phyloP scores from a whole-genome alignment of 2,888 invertebrate genomes.

The Cyaniris semiargus region DNA sequence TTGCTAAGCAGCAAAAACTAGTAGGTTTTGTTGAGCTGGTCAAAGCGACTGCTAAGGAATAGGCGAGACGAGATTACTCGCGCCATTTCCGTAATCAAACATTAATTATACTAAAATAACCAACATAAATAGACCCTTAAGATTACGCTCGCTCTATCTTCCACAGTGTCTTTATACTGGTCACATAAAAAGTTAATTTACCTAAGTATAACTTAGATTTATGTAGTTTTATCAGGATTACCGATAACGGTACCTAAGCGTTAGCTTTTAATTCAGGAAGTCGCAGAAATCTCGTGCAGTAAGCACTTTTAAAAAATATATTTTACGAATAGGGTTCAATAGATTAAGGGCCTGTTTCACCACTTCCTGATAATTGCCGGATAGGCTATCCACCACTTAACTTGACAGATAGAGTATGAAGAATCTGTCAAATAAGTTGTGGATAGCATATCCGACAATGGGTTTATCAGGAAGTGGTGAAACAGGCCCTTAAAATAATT shows the following conservation, averaged over 20 bases:
- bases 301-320: neutral
- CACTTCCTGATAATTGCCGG: too few species aligned
- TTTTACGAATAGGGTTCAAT: neutral
- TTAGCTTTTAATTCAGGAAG: neutral
- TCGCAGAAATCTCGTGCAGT: too few species aligned
- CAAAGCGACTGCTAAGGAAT: neutral
- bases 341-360: neutral
- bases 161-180: neutral
- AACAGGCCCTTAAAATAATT: too few species aligned
- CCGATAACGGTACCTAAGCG: neutral
- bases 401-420: too few species aligned
- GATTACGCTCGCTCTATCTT: neutral
- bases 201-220: neutral
- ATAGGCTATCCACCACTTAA: too few species aligned
- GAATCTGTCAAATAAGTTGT: too few species aligned
- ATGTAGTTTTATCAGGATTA: neutral
- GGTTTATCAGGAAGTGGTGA: too few species aligned
- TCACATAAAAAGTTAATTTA: neutral
- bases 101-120: neutral
- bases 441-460: too few species aligned
- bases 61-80: neutral
- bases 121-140: neutral
- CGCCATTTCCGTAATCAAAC: neutral
- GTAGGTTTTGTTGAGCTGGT: neutral
- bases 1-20: neutral